phyloP scores from a whole-genome alignment of 2,113 vertebrate species.

The Indicator maculatus region DNA sequence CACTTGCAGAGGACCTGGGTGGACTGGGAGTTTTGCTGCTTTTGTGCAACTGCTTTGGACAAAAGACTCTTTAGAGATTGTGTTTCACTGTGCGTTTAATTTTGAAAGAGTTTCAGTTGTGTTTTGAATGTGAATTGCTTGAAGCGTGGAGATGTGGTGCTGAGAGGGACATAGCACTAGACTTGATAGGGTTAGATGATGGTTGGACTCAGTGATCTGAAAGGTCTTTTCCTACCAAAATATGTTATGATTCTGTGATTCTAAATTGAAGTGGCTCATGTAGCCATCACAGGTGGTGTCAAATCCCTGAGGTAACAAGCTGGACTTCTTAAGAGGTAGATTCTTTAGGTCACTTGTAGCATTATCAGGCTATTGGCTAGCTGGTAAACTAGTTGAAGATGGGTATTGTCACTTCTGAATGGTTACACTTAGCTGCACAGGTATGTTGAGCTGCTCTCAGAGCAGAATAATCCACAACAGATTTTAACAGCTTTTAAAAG shows the following conservation, averaged over 20 bases:
- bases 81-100: background rate
- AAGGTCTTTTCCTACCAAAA: too few relatives aligned
- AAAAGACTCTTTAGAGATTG: background rate
- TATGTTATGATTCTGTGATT: too few relatives aligned
- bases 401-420: background rate
- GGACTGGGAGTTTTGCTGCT: background rate
- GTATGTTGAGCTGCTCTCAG: background rate
- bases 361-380: background rate
- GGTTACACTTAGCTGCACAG: background rate
- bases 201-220: too few relatives aligned
- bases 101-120: background rate
- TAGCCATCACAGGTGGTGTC: background rate
- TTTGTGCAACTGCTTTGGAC: background rate
- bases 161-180: too few relatives aligned
- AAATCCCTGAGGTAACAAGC: background rate
- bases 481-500: background rate
- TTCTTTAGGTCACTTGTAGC: background rate
- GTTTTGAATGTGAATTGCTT: too few relatives aligned
- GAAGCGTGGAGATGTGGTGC: too few relatives aligned
- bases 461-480: background rate
- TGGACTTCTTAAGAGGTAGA: background rate
- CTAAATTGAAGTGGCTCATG: background rate
- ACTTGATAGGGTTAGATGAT: too few relatives aligned
- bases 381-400: background rate
- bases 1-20: background rate